Evolutionary conservation across 1,140 invertebrate species (phyloP), one percentile per base, ranked within the genome.

Genomic region (Dendroctonus valens): DNA sequence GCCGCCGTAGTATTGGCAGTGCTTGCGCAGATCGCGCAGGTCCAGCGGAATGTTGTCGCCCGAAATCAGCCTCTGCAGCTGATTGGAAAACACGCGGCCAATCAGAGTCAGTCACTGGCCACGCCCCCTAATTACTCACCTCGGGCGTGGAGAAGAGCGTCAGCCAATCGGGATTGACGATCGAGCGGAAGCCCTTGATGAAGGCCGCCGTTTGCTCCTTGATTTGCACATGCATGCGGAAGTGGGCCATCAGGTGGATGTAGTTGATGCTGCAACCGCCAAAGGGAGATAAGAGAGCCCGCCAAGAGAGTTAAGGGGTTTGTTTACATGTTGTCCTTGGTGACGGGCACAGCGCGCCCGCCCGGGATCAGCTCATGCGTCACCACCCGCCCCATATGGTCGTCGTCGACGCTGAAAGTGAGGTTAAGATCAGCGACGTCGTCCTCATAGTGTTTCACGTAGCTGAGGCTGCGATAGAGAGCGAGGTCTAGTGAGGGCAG

Each of bases 1-100:
- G 6, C 98, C 98, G 42, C 97, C 98, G 81, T 97, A 99, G 82
- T 99, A 99, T 81, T 97, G 94, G 3, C 96, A 98, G 80, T 99
- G 90, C 71, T 88, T 88, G 58, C 95, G 85, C 50, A 99, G 81
- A 82, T 99, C 96, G 73, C 87, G 84, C 57, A 98, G 80, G 83
- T 99, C 95, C 52, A 99, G 81, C 5, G 92, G 92, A 46, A 88
- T 87, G 74, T 94, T 96, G 77, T 97, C 94, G 2, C 94, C 94
- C 57, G 93, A 94, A 55, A 97, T 95, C 3, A 97, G 80, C 51
- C 92, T 84, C 79, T 96, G 93, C 39, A 93, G 80, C 89, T 92
- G 74, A 69, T 77, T 39, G 12, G n/a, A n/a, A 61, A 58, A 41
- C 44, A 72, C n/a, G n/a, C n/a, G n/a, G n/a, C n/a, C n/a, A n/a